A percentile compares a stretch with the other conserved stretches of the same genome.
phyloP scores from a whole-genome alignment of 2,888 invertebrate species.

The Agonum fuliginosum region DNA sequence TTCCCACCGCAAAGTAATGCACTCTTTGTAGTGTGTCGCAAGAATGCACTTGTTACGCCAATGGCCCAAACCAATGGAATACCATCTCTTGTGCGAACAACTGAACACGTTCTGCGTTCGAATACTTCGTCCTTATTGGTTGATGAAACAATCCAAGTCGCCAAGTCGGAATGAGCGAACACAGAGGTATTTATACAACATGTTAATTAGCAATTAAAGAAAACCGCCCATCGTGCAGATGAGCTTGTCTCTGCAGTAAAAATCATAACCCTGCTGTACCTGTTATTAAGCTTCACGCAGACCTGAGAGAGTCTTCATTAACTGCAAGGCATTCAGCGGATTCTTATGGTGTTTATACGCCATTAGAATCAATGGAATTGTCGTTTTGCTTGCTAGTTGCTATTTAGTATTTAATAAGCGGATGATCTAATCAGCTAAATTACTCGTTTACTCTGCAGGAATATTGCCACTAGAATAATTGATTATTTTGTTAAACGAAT shows the following conservation, averaged over 20 bases:
- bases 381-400: too few relatives aligned
- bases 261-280: conserved; percentile 1
- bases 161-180: conserved; percentile 29
- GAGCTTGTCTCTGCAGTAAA: neutral
- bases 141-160: conserved; percentile 52
- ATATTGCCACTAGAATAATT: too few relatives aligned
- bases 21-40: too few relatives aligned
- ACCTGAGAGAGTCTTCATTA: neutral
- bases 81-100: neutral
- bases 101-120: neutral
- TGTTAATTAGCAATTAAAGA: conserved; percentile 57
- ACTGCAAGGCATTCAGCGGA: neutral
- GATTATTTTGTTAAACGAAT: too few relatives aligned
- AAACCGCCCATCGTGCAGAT: conserved; percentile 50
- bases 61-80: neutral
- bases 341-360: neutral
- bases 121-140: conserved; percentile 43
- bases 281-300: neutral
- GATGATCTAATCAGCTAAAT: too few relatives aligned
- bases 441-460: too few relatives aligned
- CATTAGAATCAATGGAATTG: neutral
- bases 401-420: neutral
- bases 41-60: conserved; percentile 4
- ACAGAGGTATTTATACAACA: conserved; percentile 53
- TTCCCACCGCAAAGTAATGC: too few relatives aligned